These are phyloP conservation scores for Pelvicachromis taeniatus DNA, from an alignment of 2,113 vertebrate species.

Conservation along the genomic window DNA sequence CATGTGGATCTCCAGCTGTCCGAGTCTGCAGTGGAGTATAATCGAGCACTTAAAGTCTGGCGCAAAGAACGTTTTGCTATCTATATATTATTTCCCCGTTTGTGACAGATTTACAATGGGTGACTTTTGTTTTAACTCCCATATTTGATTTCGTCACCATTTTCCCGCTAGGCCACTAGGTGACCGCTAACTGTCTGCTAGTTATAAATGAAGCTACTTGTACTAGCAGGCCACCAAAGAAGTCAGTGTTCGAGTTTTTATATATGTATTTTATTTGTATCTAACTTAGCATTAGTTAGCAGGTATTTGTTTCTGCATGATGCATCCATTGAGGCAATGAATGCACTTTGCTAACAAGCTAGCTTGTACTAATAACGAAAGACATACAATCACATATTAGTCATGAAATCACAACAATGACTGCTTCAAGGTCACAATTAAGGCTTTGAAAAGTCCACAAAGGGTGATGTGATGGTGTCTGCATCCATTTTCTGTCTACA, in stretches of 20 bases:
- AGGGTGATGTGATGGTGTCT: not conserved
- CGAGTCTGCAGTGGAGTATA: not conserved
- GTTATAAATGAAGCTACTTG: not conserved
- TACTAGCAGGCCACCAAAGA: not conserved
- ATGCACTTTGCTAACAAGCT: not conserved
- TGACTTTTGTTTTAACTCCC: not conserved
- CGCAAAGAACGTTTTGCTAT: no score
- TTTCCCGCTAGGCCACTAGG: not conserved
- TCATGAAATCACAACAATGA: not conserved
- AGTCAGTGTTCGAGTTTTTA: not conserved
- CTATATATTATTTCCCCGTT: not conserved
- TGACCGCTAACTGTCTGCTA: not conserved
- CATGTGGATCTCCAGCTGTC: not conserved
- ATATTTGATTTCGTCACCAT: not conserved
- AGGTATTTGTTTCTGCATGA: not conserved
- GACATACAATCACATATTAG: not conserved
- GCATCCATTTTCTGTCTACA: not conserved
- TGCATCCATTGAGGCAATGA: not conserved
- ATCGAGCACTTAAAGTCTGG: no score
- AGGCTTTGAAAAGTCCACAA: not conserved
- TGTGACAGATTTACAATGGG: not conserved
- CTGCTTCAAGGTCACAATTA: not conserved
- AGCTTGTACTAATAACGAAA: not conserved
- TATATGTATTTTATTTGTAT: not conserved
- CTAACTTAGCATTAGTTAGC: not conserved